A percentile compares a stretch with the other conserved stretches of the same genome.
These are phyloP conservation scores for Pipistrellus pipistrellus DNA, from an alignment of 2,797 vertebrate species.

Conservation along the genomic window DNA sequence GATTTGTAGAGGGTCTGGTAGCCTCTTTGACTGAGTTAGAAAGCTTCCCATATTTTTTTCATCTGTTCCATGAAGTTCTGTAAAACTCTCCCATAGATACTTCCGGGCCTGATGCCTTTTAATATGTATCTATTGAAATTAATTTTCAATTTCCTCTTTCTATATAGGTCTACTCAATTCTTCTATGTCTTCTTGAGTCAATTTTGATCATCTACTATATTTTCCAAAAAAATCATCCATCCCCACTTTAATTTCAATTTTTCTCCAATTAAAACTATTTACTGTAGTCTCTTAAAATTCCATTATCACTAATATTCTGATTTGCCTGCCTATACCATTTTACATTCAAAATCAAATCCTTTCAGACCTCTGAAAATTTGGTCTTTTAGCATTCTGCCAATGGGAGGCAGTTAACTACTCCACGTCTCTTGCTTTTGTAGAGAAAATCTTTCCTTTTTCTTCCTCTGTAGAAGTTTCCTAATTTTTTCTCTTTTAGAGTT, in stretches of 20 bases:
- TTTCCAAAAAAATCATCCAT: conserved; percentile 44
- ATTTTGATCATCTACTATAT: not conserved
- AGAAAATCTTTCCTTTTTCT: not conserved
- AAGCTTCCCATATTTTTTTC: not conserved
- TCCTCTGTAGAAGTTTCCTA: not conserved
- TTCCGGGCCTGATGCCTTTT: conserved; percentile 8
- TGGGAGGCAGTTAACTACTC: not conserved
- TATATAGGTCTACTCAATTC: not conserved
- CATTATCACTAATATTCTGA: not conserved
- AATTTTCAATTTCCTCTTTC: conserved; percentile 41
- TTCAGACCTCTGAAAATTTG: not conserved
- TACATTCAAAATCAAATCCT: not conserved
- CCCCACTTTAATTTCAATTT: conserved; percentile 37
- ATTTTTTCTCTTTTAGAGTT: conserved; percentile 7
- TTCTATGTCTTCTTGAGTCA: conserved; percentile 6
- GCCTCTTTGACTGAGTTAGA: conserved; percentile 5
- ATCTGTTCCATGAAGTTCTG: not conserved
- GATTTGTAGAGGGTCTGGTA: not conserved
- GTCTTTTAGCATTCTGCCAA: not conserved
- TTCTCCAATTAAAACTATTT: not conserved
- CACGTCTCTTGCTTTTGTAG: not conserved
- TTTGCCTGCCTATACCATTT: not conserved
- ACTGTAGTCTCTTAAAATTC: not conserved
- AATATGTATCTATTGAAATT: not conserved
- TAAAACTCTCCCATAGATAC: not conserved